phyloP scores from a whole-genome alignment of 2,797 vertebrate genomes.

The Staurois parvus region DNA sequence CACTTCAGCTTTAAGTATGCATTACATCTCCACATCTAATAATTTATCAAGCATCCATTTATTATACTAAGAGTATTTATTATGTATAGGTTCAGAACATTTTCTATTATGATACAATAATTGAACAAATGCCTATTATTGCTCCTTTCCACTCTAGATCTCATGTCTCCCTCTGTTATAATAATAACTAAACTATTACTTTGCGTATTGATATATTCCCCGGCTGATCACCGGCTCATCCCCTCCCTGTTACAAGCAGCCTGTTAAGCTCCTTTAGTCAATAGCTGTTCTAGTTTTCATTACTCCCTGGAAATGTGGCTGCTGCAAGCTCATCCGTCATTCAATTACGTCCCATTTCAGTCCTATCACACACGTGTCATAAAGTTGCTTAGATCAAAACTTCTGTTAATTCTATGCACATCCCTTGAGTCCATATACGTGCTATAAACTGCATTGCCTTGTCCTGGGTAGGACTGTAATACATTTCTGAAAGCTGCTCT shows the following conservation, averaged over 20 bases:
- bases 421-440: conserved; percentile 75
- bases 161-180: conserved; percentile 64
- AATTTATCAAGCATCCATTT: background rate
- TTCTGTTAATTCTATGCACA: conserved; percentile 77
- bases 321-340: conserved; percentile 79
- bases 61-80: background rate
- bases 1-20: too few species aligned
- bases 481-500: conserved; percentile 1
- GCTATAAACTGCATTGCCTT: conserved; percentile 69
- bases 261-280: conserved; percentile 76
- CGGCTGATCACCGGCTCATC: conserved; percentile 70
- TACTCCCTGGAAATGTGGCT: conserved; percentile 79
- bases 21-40: too few species aligned
- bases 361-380: conserved; percentile 79
- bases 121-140: background rate
- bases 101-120: conserved; percentile 14
- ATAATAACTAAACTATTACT: conserved; percentile 76
- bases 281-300: conserved; percentile 80
- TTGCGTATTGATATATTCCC: conserved; percentile 74
- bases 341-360: conserved; percentile 78
- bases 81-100: background rate
- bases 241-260: conserved; percentile 67
- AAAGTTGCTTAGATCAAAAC: conserved; percentile 79
- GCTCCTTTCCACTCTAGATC: background rate
- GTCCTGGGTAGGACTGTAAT: conserved; percentile 65